phyloP scores from a whole-genome alignment of 2,888 invertebrate species.

The Polyommatus iphigenia region DNA sequence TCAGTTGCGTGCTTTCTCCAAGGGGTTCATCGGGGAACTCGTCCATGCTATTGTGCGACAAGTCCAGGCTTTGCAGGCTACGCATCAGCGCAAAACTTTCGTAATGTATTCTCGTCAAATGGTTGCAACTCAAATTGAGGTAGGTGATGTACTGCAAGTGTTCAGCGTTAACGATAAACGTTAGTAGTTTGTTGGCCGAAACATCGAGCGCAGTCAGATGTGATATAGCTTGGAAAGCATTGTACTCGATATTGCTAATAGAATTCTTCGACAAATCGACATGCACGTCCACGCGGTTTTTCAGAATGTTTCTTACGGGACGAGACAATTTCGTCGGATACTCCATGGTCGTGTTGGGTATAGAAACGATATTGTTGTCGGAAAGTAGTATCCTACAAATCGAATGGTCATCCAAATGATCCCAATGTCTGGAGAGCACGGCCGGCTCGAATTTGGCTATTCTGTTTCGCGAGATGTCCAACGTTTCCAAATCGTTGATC shows the following conservation, averaged over 20 bases:
- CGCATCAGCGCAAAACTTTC: constrained; percentile 60
- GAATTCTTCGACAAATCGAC: constrained; percentile 64
- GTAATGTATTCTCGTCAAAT: constrained; percentile 52
- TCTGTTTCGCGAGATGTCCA: constrained; percentile 65
- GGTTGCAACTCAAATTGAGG: constrained; percentile 64
- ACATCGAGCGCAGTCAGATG: constrained; percentile 58
- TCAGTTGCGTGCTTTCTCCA: constrained; percentile 54
- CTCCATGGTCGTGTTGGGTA: constrained; percentile 58
- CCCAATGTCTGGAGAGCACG: constrained; percentile 64
- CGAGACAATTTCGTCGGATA: constrained; percentile 45
- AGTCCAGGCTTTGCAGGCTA: constrained; percentile 64
- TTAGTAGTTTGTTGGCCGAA: constrained; percentile 56
- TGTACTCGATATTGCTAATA: constrained; percentile 58
- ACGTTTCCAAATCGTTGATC: constrained; percentile 65
- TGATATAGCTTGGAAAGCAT: constrained; percentile 61
- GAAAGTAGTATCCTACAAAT: constrained; percentile 64
- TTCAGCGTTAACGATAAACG: constrained; percentile 56
- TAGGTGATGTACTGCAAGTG: constrained; percentile 55
- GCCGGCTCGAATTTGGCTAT: constrained; percentile 55
- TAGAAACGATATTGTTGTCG: constrained; percentile 53
- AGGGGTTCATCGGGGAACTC: constrained; percentile 59
- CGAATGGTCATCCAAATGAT: constrained; percentile 55
- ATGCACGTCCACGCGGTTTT: constrained; percentile 51
- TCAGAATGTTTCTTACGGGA: constrained; percentile 45
- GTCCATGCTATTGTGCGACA: constrained; percentile 60